A percentile compares a stretch with the other conserved stretches of the same genome.
Evolutionary conservation across 2,797 vertebrate genomes (phyloP).

Genomic region (Serranus cabrilla): DNA sequence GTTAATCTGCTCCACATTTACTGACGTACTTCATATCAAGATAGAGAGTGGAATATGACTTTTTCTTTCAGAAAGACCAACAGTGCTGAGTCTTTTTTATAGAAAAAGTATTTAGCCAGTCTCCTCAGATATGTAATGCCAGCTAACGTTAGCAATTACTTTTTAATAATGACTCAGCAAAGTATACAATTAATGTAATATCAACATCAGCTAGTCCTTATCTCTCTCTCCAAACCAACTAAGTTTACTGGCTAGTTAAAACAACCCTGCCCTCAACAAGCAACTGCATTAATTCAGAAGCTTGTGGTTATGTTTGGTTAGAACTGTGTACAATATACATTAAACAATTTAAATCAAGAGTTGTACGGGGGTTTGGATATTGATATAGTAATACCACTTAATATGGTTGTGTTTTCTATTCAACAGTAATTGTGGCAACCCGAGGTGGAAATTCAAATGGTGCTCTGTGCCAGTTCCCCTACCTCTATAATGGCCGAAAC

Average conservation of each 20-base stretch:
- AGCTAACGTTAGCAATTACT: background rate
- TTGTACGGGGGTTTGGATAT: background rate
- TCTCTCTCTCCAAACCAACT: no score
- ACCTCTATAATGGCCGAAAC: slow-evolving; percentile 94
- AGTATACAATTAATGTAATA: no score
- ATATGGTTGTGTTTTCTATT: background rate
- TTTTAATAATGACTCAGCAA: no score
- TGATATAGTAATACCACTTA: background rate
- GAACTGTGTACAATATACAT: background rate
- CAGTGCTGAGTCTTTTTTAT: background rate
- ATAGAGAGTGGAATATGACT: background rate
- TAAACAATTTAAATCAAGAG: background rate
- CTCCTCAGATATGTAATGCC: background rate
- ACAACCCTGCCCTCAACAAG: background rate
- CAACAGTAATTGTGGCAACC: slow-evolving; percentile 89
- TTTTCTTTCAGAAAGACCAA: slow-evolving; percentile 1
- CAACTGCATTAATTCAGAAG: background rate
- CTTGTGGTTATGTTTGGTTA: background rate
- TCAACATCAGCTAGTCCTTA: no score
- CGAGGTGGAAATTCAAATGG: slow-evolving; percentile 98
- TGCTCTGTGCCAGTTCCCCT: slow-evolving; percentile 97
- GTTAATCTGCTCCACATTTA: background rate
- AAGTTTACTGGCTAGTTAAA: no score
- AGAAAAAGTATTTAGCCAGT: background rate
- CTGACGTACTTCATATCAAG: background rate